Evolutionary conservation across 2,888 invertebrate species (phyloP), one percentile per base, ranked within the genome.

Genomic region (Cerastis rubricosa): DNA sequence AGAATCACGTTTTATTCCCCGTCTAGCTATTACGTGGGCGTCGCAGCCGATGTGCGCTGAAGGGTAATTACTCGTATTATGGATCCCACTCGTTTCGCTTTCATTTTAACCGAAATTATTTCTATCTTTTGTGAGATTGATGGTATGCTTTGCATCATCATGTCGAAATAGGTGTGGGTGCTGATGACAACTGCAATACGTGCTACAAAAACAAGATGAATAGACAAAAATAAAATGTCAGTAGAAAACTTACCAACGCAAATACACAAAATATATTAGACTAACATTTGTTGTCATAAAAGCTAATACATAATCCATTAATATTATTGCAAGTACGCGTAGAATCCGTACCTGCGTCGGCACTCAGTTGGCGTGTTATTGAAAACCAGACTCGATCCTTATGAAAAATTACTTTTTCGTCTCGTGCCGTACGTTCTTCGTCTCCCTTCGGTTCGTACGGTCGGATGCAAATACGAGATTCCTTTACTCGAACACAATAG

Each of bases 401-500:
- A 91, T 94, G 94, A 94, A 94, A 94, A 93, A 94, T 93, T 93
- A 93, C 92, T 94, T 93, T 94, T 93, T 93, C 92, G 92, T 91
- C 90, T 92, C 91, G 89, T 88, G 84, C 86, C 88, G 90, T 91
- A 88, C 90, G 90, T 91, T 91, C 91, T 89, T 88, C 86, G 86
- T 88, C 87, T 87, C 89, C 92, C 92, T 90, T 89, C 91, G 88
- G 89, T 91, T 88, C 89, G 88, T 90, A 93, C 93, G 94, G 92
- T 94, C 90, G 92, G 93, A 93, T 94, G 94, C 94, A 93, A 94
- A 94, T 93, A 94, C 93, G 92, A 95, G 94, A 94, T 95, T 94
- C 94, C 93, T 94, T 90, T 93, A 90, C 92, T 89, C 89, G 92
- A 92, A 90, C 90, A 95, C 94, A 94, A 95, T 95, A 93, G 93